Percentiles rank a stretch among this genome's conserved stretches.
Conservation (phyloP, 2,888 invertebrate species). For the Eustalomyia histrio region DNA sequence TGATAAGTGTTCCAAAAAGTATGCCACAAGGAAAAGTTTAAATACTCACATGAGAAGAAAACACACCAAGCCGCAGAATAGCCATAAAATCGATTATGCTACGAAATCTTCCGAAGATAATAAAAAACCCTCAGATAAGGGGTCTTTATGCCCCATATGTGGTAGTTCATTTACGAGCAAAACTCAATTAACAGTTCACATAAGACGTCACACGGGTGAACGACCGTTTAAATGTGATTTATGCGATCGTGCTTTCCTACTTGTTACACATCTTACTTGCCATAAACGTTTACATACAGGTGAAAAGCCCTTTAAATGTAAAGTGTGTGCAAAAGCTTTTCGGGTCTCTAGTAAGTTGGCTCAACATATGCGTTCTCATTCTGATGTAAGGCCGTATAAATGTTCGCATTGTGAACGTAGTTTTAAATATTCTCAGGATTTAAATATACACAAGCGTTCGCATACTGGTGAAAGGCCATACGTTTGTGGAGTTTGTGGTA, state of each 20-base stretch:
- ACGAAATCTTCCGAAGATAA: slow-evolving; percentile 13
- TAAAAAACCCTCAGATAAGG: slow-evolving; percentile 26
- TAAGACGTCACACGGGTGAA: slow-evolving; percentile 81
- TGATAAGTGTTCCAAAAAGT: slow-evolving; percentile 72
- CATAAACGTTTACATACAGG: slow-evolving; percentile 83
- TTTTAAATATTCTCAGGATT: slow-evolving; percentile 27
- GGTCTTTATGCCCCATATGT: slow-evolving; percentile 81
- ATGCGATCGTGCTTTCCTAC: slow-evolving; percentile 83
- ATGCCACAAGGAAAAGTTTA: slow-evolving; percentile 74
- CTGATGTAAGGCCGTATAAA: slow-evolving; percentile 6
- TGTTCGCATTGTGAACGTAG: slow-evolving; percentile 19
- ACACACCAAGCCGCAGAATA: slow-evolving; percentile 74
- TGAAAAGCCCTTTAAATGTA: slow-evolving; percentile 81
- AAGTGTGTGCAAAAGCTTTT: slow-evolving; percentile 80
- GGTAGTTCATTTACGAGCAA: slow-evolving; percentile 83
- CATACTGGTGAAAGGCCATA: slow-evolving; percentile 10
- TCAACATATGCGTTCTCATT: slow-evolving; percentile 18
- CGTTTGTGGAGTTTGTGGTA: slow-evolving; percentile 4
- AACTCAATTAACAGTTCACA: slow-evolving; percentile 83
- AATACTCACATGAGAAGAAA: slow-evolving; percentile 71
- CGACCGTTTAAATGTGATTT: slow-evolving; percentile 84
- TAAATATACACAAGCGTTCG: slow-evolving; percentile 5
- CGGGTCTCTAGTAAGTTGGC: slow-evolving; percentile 62
- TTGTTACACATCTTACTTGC: slow-evolving; percentile 83
- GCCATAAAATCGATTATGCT: slow-evolving; percentile 65